Evolutionary conservation across 2,797 vertebrate species (phyloP), one percentile per base, ranked within the genome.

Genomic region (Threskiornis aethiopicus): DNA sequence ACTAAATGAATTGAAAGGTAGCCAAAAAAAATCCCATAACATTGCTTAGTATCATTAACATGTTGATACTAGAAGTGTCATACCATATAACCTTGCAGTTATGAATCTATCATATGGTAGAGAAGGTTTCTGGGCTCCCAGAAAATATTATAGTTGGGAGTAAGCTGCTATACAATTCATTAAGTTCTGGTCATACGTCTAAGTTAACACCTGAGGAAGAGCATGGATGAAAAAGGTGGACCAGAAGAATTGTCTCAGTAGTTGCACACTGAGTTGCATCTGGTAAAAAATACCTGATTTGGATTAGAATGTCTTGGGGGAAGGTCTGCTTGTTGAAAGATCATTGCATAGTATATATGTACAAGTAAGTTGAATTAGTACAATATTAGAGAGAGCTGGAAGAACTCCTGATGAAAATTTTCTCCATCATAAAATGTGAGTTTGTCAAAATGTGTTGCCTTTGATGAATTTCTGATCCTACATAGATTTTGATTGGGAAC

Each of bases 1-100:
- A 44, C 3, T 31, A 79, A 94, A 87, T 84, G 19, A 95, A 78
- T 69, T 94, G 82, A 94, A 96, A 88, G 7, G 25, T 69, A 88
- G 87, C 47, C 15, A 78, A 88, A 92, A 91, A 92, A 61, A 65
- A 16, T 46, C 33, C 47, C 35, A 17, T 52, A 26, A 54, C 8
- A 42, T 70, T 84, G 7, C 11, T 82, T 59, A 82, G 28, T 94
- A 91, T 86, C 51, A 79, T 95, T 96, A 93, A 66, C 37, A n/a
- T 72, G 25, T 51, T 88, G 33, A 61, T 84, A 59, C 35, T 71
- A 61, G 61, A 87, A 35, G 6, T 93, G 61, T 81, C 84, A 84
- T 81, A 58, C 6, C 33, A 17, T 66, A 57, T 65, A 86, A 81
- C 57, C 64, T 88, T 85, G n/a, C 41, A 54, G 54, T 49, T 84